Evolutionary conservation across 1,140 invertebrate species (phyloP), one percentile per base, ranked within the genome.

Genomic region (Leptinotarsa defecta): DNA sequence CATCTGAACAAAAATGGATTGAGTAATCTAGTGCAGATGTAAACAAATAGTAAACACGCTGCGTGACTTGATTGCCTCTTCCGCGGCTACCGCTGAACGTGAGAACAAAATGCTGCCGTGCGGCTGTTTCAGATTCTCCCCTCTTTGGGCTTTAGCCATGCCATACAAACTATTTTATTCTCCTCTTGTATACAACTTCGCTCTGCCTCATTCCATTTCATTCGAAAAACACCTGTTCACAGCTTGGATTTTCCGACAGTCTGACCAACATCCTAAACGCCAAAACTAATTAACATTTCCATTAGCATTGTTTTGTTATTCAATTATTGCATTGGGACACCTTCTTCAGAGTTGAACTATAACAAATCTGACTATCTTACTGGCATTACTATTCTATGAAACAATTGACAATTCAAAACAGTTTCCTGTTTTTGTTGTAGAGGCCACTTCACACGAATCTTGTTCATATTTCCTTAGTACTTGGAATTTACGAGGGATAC

Each of bases 191-290:
- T 43, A 43, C 34, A 43, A 43, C 34, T 43, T 43, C 34, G 34
- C 79, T 81, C 83, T 85, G 86, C 87, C 86, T 86, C 87, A 88
- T 88, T 88, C 87, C 84, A 85, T 86, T 86, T 85, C 86, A 87
- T 88, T 89, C 87, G 87, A 89, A 89, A 89, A 90, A 91, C 89
- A 90, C 89, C 89, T 90, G 89, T 90, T 90, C 87, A 87, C 86
- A 87, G 85, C 85, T 86, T 83, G 84, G 87, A 89, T 89, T 90
- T 90, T 90, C 89, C 88, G 87, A 89, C 88, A 89, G 87, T 88
- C 77, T 70, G 84, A 81, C 88, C 89, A 90, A 89, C 87, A 64
- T 48, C 52, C 48, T 20, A 65, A 48, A 11, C 34, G 34, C 34
- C 34, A 11, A 43, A 43, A 43, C 8, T 43, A 43, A 43, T 43